phyloP scores from a whole-genome alignment of 2,888 invertebrate genomes.

The Melinaea menophilus region DNA sequence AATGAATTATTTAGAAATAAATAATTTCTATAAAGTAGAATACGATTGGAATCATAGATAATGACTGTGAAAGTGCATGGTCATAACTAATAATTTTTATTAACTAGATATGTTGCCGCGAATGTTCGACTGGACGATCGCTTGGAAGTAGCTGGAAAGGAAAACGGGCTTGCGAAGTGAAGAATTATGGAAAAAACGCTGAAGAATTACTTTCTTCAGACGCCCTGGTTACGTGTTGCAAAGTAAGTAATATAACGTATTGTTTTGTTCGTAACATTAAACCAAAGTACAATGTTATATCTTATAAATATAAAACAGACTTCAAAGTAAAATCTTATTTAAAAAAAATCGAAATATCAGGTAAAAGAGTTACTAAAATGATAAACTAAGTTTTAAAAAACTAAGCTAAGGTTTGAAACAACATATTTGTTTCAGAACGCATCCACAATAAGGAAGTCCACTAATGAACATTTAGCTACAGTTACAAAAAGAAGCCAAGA shows the following conservation, averaged over 20 bases:
- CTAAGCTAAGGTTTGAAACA: no score
- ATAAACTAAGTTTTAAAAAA: no score
- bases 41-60: no score
- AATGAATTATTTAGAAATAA: no score
- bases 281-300: no score
- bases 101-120: slow-evolving; percentile 57
- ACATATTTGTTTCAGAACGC: slow-evolving; percentile 16
- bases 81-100: neutral
- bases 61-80: neutral
- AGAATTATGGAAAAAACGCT: slow-evolving; percentile 38
- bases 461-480: slow-evolving; percentile 1
- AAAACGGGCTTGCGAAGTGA: slow-evolving; percentile 40
- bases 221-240: slow-evolving; percentile 58
- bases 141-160: slow-evolving; percentile 39
- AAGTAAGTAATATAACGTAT: slow-evolving; percentile 41
- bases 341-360: no score
- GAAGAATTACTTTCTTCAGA: slow-evolving; percentile 56
- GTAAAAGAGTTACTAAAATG: no score
- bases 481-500: slow-evolving; percentile 21
- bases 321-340: no score
- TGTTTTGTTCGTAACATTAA: no score
- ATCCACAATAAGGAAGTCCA: slow-evolving; percentile 11
- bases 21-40: no score
- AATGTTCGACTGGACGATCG: slow-evolving; percentile 42
- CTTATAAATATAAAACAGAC: no score